Evolutionary conservation across 2,888 invertebrate species (phyloP).

Genomic region (Heteropelma amictum): DNA sequence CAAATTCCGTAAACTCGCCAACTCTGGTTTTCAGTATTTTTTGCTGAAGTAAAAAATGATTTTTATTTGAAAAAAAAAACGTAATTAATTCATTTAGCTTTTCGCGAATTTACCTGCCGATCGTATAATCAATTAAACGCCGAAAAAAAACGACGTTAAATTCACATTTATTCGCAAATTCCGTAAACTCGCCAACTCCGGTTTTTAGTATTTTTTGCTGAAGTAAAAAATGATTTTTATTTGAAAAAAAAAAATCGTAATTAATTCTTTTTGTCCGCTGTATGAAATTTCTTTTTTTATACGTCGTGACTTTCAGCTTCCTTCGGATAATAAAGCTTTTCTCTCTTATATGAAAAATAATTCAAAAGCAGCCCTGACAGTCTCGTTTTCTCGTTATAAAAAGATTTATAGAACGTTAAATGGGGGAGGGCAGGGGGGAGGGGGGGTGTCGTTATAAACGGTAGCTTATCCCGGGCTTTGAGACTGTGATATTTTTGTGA

Average conservation of each 20-base stretch:
- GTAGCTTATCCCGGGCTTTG: conserved; percentile 40
- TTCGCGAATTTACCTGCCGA: too few species aligned
- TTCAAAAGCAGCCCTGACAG: conserved; percentile 1
- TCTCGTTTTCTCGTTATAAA: conserved; percentile 34
- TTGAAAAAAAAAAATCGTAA: not conserved
- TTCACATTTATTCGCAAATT: too few species aligned
- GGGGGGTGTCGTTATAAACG: too few species aligned
- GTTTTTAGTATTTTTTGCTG: not conserved
- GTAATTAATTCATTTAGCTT: not conserved
- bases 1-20: too few species aligned
- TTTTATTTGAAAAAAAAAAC: not conserved
- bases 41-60: not conserved
- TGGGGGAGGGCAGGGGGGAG: conserved; percentile 17
- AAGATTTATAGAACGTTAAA: conserved; percentile 48
- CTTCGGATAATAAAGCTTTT: conserved; percentile 29
- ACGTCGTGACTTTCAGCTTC: not conserved
- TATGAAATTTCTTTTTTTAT: not conserved
- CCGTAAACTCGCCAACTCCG: too few species aligned
- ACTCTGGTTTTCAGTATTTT: too few species aligned
- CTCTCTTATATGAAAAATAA: conserved; percentile 12
- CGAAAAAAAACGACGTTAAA: too few species aligned
- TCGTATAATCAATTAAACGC: too few species aligned
- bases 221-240: not conserved
- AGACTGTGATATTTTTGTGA: conserved; percentile 26
- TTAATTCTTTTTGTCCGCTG: not conserved